Evolutionary conservation across 1,140 invertebrate genomes (phyloP).

Genomic region (Andrena cerasifolii): DNA sequence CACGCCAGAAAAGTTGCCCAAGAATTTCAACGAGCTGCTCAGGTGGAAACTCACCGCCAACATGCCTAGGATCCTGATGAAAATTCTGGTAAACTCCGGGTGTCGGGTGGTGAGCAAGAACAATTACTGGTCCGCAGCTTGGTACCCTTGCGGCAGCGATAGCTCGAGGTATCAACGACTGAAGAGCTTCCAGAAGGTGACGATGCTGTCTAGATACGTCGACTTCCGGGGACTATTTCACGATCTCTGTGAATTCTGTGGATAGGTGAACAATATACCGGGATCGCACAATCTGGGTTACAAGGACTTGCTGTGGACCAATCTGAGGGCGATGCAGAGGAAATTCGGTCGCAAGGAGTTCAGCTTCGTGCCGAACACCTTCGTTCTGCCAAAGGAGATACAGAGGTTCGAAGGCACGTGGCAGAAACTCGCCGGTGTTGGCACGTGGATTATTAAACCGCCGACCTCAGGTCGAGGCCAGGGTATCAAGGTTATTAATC

Average conservation of each 20-base stretch:
- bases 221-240: no score
- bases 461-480: slow-evolving; percentile 96
- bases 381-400: slow-evolving; percentile 17
- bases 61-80: slow-evolving; percentile 8
- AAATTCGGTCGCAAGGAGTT: slow-evolving; percentile 15
- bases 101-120: not conserved
- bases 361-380: slow-evolving; percentile 21
- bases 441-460: slow-evolving; percentile 90
- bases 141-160: slow-evolving; percentile 11
- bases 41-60: slow-evolving; percentile 22
- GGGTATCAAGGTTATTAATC: slow-evolving; percentile 96
- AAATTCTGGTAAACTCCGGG: slow-evolving; percentile 10
- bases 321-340: slow-evolving; percentile 13
- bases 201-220: no score
- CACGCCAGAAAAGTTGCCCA: not conserved
- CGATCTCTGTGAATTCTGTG: no score
- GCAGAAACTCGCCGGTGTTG: not conserved
- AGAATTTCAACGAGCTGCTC: not conserved
- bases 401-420: slow-evolving; percentile 30
- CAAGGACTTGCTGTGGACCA: slow-evolving; percentile 26
- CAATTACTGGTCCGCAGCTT: slow-evolving; percentile 15
- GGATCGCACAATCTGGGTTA: slow-evolving; percentile 20
- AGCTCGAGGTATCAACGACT: not conserved
- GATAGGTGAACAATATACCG: slow-evolving; percentile 22
- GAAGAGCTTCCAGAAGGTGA: slow-evolving; percentile 32